Percentiles rank a stretch among this genome's conserved stretches.
These are phyloP conservation scores for Lycorma delicatula DNA, from an alignment of 1,140 invertebrate species.

Conservation along the genomic window DNA sequence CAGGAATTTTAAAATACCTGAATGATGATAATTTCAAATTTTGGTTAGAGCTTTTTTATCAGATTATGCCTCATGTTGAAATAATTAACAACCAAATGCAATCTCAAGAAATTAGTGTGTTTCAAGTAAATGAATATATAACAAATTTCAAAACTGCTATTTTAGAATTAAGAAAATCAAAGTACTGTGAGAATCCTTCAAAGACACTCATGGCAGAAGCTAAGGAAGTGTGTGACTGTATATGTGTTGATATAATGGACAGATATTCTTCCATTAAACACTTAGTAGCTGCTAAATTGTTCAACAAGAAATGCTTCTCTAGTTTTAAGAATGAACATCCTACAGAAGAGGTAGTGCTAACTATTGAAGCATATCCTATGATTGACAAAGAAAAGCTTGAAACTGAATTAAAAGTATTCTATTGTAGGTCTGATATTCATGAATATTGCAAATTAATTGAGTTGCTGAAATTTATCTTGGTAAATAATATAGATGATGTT, in stretches of 20 bases:
- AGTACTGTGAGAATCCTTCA: constrained; percentile 17
- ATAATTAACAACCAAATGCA: constrained; percentile 24
- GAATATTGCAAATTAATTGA: background rate
- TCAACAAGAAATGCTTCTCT: constrained; percentile 12
- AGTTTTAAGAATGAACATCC: constrained; percentile 14
- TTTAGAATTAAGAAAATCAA: constrained; percentile 20
- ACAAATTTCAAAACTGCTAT: constrained; percentile 22
- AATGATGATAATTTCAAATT: constrained; percentile 23
- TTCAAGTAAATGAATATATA: constrained; percentile 20
- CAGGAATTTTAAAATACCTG: constrained; percentile 7
- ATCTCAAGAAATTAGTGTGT: constrained; percentile 15
- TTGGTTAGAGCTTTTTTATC: constrained; percentile 24
- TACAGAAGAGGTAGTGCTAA: constrained; percentile 10
- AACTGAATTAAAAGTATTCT: constrained; percentile 9
- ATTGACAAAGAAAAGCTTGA: constrained; percentile 6
- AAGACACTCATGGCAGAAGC: constrained; percentile 19
- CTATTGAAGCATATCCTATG: constrained; percentile 7
- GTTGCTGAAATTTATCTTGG: background rate
- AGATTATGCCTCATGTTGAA: constrained; percentile 25
- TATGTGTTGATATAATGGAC: constrained; percentile 20
- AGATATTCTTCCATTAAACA: constrained; percentile 21
- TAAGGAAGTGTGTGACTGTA: constrained; percentile 23
- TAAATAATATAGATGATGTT: constrained; percentile 14
- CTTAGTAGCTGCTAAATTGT: constrained; percentile 24
- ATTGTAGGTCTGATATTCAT: constrained; percentile 10